phyloP scores from a whole-genome alignment of 2,797 vertebrate genomes.

The Emys orbicularis region DNA sequence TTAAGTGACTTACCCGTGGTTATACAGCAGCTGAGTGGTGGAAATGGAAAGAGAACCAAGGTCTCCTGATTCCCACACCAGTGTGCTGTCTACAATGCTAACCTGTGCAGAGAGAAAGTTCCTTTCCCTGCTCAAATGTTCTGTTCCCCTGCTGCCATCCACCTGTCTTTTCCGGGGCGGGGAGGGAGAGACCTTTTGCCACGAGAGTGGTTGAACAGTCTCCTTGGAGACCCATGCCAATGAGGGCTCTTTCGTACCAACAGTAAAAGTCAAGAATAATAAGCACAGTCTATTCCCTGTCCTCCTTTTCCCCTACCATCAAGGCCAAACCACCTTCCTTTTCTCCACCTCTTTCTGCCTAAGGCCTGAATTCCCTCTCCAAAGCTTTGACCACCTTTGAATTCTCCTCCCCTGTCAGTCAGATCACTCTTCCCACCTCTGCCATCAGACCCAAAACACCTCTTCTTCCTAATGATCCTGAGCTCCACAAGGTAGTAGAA shows the following conservation, averaged over 20 bases:
- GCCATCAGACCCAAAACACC: conserved; percentile 47
- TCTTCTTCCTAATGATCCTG: conserved; percentile 21
- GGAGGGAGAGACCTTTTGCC: not conserved
- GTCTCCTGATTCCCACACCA: fast-evolving
- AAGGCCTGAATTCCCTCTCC: not conserved
- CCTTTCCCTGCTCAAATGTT: not conserved
- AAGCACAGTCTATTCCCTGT: not conserved
- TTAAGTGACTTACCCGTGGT: not conserved
- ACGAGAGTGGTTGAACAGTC: not conserved
- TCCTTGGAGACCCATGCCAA: not conserved
- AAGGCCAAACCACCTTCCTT: not conserved
- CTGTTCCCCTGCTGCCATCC: not conserved
- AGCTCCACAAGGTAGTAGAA: conserved; percentile 36
- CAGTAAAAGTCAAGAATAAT: conserved; percentile 1
- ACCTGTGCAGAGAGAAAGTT: not conserved
- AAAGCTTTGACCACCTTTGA: not conserved
- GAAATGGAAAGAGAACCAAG: not conserved
- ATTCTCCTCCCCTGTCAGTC: not conserved
- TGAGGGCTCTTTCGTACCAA: not conserved
- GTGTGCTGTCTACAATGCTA: not conserved
- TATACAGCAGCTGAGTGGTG: not conserved
- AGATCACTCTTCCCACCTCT: conserved; percentile 21
- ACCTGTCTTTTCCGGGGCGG: conserved; percentile 10
- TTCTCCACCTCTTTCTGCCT: not conserved
- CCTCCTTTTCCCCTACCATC: conserved; percentile 6